Conservation (phyloP, 2,888 invertebrate genomes). For the Papilio elwesi region DNA sequence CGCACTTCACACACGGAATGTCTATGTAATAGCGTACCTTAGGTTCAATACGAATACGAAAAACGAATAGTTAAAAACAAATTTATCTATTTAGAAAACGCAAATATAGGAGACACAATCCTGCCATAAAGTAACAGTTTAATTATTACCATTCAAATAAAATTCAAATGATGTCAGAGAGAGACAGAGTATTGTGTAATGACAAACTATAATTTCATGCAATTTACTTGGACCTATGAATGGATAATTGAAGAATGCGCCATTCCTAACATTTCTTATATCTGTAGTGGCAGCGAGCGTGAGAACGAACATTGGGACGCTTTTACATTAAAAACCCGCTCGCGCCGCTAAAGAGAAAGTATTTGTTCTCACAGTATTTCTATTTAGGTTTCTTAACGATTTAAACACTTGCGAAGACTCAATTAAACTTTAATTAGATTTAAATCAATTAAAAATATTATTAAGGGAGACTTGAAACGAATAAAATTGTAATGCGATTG, state of each 20-base stretch:
- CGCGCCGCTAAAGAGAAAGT: conserved; percentile 37
- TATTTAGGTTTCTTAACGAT: conserved; percentile 29
- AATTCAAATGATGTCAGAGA: neutral
- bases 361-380: conserved; percentile 39
- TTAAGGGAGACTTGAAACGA: no score
- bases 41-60: neutral
- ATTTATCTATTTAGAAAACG: no score
- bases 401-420: conserved; percentile 18
- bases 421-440: neutral
- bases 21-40: neutral
- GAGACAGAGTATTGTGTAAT: conserved; percentile 23
- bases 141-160: conserved; percentile 1
- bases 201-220: conserved; percentile 38
- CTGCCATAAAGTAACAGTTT: no score
- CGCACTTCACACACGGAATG: conserved; percentile 10
- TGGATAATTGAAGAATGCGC: conserved; percentile 37
- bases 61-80: no score
- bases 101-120: no score
- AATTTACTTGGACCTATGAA: conserved; percentile 29
- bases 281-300: conserved; percentile 32
- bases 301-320: conserved; percentile 37
- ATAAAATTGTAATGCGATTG: neutral
- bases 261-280: conserved; percentile 37
- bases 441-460: no score
- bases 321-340: conserved; percentile 37